Evolutionary conservation across 2,888 invertebrate species (phyloP), one percentile per base, ranked within the genome.

Genomic region (Luperina testacea): DNA sequence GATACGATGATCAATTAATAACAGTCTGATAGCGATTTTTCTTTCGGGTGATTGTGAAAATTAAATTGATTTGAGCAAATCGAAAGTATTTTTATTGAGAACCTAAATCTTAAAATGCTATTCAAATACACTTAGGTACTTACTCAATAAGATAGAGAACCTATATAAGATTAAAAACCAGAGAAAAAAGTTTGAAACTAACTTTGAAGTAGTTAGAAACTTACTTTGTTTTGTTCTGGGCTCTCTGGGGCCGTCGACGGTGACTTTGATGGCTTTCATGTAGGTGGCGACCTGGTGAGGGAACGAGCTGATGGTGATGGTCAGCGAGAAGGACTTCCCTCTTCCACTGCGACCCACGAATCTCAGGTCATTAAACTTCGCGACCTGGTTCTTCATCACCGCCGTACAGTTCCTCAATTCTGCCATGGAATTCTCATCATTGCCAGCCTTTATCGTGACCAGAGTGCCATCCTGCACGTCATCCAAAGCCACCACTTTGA

Each of bases 171-270:
- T 0, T 0, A 48, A 32, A 7, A 15, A 27, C 0, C 3, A 2
- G 15, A 38, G 1, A 65, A 59, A 42, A 81, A 82, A 83, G 70
- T 77, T 81, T 80, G 11, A 68, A 79, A 87, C 53, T 79, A 80
- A 81, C 72, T 87, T 83, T 74, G 38, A 71, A 72, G 75, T 72
- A 83, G 78, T 85, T 80, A 73, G 64, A 79, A 88, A 98, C 99
- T 98, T 97, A 99, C 99, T 99, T 97, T 99, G 98, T 96, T 99
- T 99, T 89, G 99, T 99, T 95, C 99, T 97, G 27, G 99, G 99
- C 97, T 99, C 99, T 91, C 99, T 97, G 0, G 99, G 99, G 91
- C 99, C 99, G 93, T 99, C 99, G 57, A 99, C 99, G 42, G 99
- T 99, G 78, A 99, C 99, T 97, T 99, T 99, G 95, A 99, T 99